Evolutionary conservation across 92 coral and sea anemone species (phyloP).

Genomic region (Siderastrea radians): DNA sequence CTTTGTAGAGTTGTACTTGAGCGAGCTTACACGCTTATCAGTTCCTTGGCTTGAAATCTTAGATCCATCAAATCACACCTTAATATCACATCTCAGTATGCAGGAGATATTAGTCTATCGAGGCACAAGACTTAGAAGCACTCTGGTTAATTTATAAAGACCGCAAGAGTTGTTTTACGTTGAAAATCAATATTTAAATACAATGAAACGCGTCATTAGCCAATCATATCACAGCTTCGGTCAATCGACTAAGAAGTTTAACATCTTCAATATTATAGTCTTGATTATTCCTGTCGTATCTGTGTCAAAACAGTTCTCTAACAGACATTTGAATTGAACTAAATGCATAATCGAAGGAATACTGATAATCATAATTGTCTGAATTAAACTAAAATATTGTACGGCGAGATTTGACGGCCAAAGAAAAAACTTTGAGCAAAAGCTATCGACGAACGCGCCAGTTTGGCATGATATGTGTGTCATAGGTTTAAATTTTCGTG

Average conservation of each 20-base stretch:
- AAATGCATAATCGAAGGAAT: background rate
- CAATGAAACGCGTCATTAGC: slow-evolving; percentile 15
- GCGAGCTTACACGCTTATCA: background rate
- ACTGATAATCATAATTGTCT: background rate
- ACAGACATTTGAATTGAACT: background rate
- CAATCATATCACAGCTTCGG: slow-evolving; percentile 15
- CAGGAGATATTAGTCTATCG: background rate
- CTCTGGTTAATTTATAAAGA: slow-evolving; percentile 42
- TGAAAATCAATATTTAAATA: slow-evolving; percentile 63
- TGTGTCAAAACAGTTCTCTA: slow-evolving; percentile 1
- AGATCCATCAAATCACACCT: slow-evolving; percentile 36
- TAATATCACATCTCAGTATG: slow-evolving; percentile 8
- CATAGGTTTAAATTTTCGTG: background rate
- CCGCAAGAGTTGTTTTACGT: slow-evolving; percentile 36
- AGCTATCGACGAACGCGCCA: background rate
- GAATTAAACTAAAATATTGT: background rate
- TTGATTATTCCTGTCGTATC: slow-evolving; percentile 1
- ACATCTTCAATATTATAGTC: slow-evolving; percentile 1
- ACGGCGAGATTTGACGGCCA: background rate
- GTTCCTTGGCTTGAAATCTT: background rate
- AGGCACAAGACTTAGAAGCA: slow-evolving; percentile 2
- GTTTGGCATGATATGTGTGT: too few species aligned
- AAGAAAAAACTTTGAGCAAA: background rate
- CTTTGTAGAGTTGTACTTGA: background rate
- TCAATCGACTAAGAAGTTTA: background rate